A percentile compares a stretch with the other conserved stretches of the same genome.
Evolutionary conservation across 2,888 invertebrate genomes (phyloP).

Genomic region (Sicus ferrugineus): DNA sequence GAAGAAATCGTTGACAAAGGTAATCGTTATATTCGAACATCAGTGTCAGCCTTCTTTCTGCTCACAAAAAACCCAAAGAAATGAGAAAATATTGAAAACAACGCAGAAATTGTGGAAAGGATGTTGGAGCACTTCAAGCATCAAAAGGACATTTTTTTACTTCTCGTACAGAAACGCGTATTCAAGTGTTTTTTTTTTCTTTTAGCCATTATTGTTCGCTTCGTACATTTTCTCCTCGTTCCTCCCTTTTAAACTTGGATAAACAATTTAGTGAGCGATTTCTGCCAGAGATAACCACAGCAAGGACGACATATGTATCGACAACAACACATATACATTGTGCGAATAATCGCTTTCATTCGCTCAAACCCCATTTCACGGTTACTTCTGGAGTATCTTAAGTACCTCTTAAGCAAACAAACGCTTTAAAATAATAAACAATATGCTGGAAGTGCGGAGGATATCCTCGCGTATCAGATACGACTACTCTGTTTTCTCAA

Average conservation of each 20-base stretch:
- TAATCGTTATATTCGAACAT: not conserved
- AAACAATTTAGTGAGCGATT: constrained; percentile 20
- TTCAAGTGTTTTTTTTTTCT: constrained; percentile 13
- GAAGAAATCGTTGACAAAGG: not conserved
- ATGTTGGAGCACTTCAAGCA: not conserved
- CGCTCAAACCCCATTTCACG: constrained; percentile 13
- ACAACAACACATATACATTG: not conserved
- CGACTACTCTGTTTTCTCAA: not conserved
- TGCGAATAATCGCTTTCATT: not conserved
- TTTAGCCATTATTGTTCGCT: not conserved
- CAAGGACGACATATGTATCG: not conserved
- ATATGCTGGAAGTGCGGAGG: not conserved
- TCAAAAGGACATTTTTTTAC: constrained; percentile 18
- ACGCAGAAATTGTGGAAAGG: not conserved
- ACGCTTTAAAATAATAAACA: constrained; percentile 17
- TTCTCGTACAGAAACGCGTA: not conserved
- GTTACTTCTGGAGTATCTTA: constrained; percentile 10
- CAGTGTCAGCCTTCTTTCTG: not conserved
- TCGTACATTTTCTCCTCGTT: not conserved
- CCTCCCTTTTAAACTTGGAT: constrained; percentile 13
- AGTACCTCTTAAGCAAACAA: constrained; percentile 16
- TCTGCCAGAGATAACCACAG: constrained; percentile 8
- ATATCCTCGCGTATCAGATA: not conserved
- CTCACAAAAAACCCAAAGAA: not conserved
- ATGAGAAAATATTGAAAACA: not conserved